A percentile compares a stretch with the other conserved stretches of the same genome.
Evolutionary conservation across 2,888 invertebrate species (phyloP).

Genomic region (Pollenia labialis): DNA sequence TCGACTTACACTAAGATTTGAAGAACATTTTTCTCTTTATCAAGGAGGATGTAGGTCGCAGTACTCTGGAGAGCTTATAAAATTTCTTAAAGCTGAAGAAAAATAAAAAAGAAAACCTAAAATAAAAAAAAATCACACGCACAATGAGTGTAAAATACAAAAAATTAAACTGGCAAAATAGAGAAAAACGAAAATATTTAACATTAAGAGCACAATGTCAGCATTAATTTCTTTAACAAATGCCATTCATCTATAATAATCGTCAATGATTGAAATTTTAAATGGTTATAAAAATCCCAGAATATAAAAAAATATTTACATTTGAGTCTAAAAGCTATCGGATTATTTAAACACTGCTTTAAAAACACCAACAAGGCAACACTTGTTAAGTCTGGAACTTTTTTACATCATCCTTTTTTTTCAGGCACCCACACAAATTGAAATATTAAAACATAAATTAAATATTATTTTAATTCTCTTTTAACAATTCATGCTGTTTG

Average conservation of each 20-base stretch:
- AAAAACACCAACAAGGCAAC: too few relatives aligned
- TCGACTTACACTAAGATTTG: conserved; percentile 3
- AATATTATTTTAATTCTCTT: conserved; percentile 8
- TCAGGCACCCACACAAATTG: not conserved
- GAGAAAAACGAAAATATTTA: not conserved
- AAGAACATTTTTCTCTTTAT: not conserved
- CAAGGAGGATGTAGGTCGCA: not conserved
- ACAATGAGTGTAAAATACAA: not conserved
- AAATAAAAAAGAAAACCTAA: not conserved
- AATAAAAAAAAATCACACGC: not conserved
- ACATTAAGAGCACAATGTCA: conserved; percentile 60
- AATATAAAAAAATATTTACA: too few relatives aligned
- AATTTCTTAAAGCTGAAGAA: conserved; percentile 14
- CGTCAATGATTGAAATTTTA: conserved; percentile 51
- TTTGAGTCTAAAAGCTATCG: too few relatives aligned
- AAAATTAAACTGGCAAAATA: conserved; percentile 9
- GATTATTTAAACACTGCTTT: too few relatives aligned
- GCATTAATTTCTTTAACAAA: conserved; percentile 63
- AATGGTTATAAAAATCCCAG: not conserved
- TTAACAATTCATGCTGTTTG: conserved; percentile 27
- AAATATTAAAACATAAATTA: not conserved
- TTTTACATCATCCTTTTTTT: too few relatives aligned
- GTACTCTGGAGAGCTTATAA: conserved; percentile 44
- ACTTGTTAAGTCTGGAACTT: too few relatives aligned
- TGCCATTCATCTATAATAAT: conserved; percentile 56